These are phyloP conservation scores for Microtus pennsylvanicus DNA, from an alignment of 2,113 vertebrate genomes.

Conservation along the genomic window DNA sequence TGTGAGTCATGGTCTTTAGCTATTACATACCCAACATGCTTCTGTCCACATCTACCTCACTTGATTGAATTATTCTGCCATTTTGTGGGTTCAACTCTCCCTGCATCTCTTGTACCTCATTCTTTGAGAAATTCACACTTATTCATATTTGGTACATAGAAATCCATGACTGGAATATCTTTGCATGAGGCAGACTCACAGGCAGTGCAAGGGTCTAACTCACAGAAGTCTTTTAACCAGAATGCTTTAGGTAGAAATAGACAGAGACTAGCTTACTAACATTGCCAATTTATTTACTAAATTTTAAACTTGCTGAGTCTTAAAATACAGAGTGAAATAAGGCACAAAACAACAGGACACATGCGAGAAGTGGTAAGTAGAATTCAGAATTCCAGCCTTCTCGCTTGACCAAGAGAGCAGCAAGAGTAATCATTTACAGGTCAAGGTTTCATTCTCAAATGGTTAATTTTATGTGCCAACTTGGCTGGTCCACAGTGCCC, in stretches of 20 bases:
- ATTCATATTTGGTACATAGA: not conserved
- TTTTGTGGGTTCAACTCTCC: not conserved
- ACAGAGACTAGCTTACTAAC: not conserved
- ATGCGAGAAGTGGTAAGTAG: not conserved
- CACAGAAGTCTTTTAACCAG: not conserved
- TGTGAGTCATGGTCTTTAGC: not conserved
- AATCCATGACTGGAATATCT: not conserved
- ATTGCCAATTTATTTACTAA: not conserved
- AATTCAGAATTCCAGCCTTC: not conserved
- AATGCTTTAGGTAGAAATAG: not conserved
- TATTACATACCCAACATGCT: not conserved
- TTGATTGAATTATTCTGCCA: not conserved
- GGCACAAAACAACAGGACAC: not conserved
- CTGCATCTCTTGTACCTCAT: not conserved
- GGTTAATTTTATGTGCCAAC: not conserved
- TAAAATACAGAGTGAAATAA: not conserved
- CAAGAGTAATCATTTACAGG: not conserved
- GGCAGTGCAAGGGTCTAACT: not conserved
- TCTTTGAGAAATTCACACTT: not conserved
- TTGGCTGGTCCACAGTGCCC: not conserved
- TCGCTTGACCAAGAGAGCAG: not conserved
- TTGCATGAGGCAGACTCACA: not conserved
- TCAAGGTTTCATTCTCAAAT: not conserved
- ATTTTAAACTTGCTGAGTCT: not conserved
- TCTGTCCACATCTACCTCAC: not conserved